Evolutionary conservation across 2,113 vertebrate species (phyloP), one percentile per base, ranked within the genome.

Genomic region (Scortum barcoo): DNA sequence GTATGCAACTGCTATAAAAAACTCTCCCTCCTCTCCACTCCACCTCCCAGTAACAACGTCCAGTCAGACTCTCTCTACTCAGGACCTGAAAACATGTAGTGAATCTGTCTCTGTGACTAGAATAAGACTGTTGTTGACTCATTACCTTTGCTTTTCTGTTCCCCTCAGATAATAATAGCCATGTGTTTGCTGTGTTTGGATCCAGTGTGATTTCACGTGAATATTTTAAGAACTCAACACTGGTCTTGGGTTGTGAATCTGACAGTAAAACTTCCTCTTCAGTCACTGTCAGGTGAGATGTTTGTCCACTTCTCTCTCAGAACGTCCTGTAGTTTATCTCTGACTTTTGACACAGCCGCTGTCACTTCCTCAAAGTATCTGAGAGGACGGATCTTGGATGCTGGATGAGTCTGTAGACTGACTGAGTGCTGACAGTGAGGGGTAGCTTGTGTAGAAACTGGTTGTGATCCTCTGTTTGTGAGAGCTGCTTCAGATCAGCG

Each of bases 41-140:
- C 81, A 84, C 81, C 53, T 84, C 77, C 36, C 63, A 84, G 48
- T 78, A 78, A 46, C 69, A 68, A 1, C 62, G 62, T 20, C 76
- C 33, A 9, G 36, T 69, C 54, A 84, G 76, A 69, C 70, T 69
- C 36, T 80, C 67, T 67, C 13, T 85, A 17, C 83, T 81, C 61
- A 86, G 44, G 14, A 86, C 70, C 65, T 82, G 79, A 0, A 2
- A 8, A 20, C 74, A 1, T 0, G n/a, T 0, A 1, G 20, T 33
- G 40, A 86, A 86, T 51, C 79, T 73, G 4, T 86, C 63, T n/a
- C 69, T n/a, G 19, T 86, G 84, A 26, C 0, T 1, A 9, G 48
- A 16, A 40, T 58, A 74, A 16, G 48, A 26, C 24, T 73, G 20
- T 9, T 12, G 8, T 40, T 57, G 0, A 3, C 17, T 16, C 20